Percentiles rank a stretch among this genome's conserved stretches.
Evolutionary conservation across 2,113 vertebrate genomes (phyloP).

Genomic region (Stegastes partitus): DNA sequence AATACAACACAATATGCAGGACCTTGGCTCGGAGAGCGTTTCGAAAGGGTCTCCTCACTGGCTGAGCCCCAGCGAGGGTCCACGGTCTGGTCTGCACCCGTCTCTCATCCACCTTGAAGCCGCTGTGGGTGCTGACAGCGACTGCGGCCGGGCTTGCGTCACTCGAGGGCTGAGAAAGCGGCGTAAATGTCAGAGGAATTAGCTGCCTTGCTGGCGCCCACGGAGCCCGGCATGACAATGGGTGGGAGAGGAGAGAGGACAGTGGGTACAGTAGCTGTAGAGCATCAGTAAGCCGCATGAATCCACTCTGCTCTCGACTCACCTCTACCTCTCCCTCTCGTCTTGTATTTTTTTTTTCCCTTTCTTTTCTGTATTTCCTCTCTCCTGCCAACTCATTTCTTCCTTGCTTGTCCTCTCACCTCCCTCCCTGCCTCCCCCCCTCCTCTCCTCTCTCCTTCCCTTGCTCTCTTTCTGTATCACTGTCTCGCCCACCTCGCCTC

Average conservation of each 20-base stretch:
- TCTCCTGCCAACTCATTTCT: slow-evolving; percentile 66
- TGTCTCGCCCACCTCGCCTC: slow-evolving; percentile 84
- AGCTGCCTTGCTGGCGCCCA: slow-evolving; percentile 76
- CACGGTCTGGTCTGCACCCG: slow-evolving; percentile 29
- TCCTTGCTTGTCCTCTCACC: slow-evolving; percentile 36
- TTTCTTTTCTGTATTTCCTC: slow-evolving; percentile 46
- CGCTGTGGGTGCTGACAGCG: slow-evolving; percentile 57
- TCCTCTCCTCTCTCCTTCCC: slow-evolving; percentile 43
- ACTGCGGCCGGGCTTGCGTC: slow-evolving; percentile 68
- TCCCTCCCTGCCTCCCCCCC: not conserved
- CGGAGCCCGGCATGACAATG: slow-evolving; percentile 75
- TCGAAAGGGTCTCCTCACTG: slow-evolving; percentile 39
- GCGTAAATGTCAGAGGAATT: slow-evolving; percentile 86
- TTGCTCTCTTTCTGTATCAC: slow-evolving; percentile 79
- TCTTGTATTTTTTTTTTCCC: slow-evolving; percentile 47
- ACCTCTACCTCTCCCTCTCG: slow-evolving; percentile 51
- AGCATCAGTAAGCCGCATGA: slow-evolving; percentile 53
- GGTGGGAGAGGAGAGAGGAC: slow-evolving; percentile 71
- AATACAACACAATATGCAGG: slow-evolving; percentile 66
- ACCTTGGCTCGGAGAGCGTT: slow-evolving; percentile 55
- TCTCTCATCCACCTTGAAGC: slow-evolving; percentile 68
- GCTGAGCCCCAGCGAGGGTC: slow-evolving; percentile 36
- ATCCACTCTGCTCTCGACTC: slow-evolving; percentile 52
- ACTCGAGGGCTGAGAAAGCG: slow-evolving; percentile 71
- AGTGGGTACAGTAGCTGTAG: slow-evolving; percentile 67